phyloP scores from a whole-genome alignment of 2,797 vertebrate genomes.

The Peromyscus eremicus region DNA sequence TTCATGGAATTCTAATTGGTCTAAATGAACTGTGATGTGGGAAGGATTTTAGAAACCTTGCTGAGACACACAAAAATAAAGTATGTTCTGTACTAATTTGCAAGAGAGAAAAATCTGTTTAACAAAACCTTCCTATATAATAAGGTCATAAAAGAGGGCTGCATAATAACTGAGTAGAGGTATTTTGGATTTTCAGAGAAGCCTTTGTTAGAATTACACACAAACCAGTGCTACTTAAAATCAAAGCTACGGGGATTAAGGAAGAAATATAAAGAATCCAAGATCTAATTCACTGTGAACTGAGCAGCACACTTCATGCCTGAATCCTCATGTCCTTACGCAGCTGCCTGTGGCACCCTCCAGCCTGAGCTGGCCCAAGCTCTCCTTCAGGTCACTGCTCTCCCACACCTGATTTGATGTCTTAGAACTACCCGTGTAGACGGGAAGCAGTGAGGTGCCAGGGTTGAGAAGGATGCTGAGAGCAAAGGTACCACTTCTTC shows the following conservation, averaged over 20 bases:
- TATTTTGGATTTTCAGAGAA: constrained; percentile 70
- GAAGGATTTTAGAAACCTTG: constrained; percentile 75
- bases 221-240: constrained; percentile 61
- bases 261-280: constrained; percentile 67
- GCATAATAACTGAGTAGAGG: constrained; percentile 38
- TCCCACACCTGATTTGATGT: background rate
- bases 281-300: constrained; percentile 47
- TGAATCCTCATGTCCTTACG: constrained; percentile 40
- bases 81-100: constrained; percentile 66
- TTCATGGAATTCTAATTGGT: constrained; percentile 81
- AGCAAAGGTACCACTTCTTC: background rate
- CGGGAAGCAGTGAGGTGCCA: background rate
- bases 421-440: background rate
- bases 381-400: constrained; percentile 3
- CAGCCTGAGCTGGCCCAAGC: background rate
- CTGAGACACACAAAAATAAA: constrained; percentile 67
- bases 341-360: background rate
- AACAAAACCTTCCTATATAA: constrained; percentile 65
- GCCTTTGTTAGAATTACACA: constrained; percentile 72
- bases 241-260: constrained; percentile 52
- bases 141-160: constrained; percentile 69
- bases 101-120: constrained; percentile 79
- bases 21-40: constrained; percentile 76
- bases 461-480: background rate
- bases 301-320: background rate